Conservation (phyloP, 2,797 vertebrate genomes). For the Parauchenoglanis punctatus region DNA sequence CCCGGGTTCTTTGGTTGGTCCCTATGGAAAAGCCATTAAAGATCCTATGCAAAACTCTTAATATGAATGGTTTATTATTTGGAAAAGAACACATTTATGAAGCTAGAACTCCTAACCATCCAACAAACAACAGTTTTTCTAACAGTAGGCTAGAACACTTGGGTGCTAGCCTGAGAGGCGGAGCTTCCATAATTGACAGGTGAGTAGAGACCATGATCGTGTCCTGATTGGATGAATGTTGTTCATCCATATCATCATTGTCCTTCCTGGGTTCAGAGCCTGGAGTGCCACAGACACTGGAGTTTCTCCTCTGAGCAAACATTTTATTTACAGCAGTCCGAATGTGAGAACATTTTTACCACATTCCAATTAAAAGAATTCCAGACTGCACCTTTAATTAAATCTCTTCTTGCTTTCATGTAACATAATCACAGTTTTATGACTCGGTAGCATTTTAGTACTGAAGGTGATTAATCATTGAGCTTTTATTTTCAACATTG, state of each 20-base stretch:
- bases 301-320: not conserved
- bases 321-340: not conserved
- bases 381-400: not conserved
- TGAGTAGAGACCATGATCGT: not conserved
- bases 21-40: not conserved
- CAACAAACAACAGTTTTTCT: not conserved
- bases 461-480: too few species aligned
- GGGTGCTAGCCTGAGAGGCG: not conserved
- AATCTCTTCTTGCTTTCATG: too few species aligned
- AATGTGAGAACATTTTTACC: not conserved
- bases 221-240: not conserved
- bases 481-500: not conserved
- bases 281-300: too few species aligned
- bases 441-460: not conserved
- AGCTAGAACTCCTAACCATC: not conserved
- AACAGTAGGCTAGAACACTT: not conserved
- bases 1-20: not conserved
- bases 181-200: not conserved
- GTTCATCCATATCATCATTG: too few species aligned
- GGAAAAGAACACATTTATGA: not conserved
- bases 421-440: too few species aligned
- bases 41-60: not conserved
- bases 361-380: not conserved
- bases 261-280: too few species aligned
- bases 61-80: not conserved